phyloP scores from a whole-genome alignment of 2,113 vertebrate genomes.

The Toxostoma redivivum region DNA sequence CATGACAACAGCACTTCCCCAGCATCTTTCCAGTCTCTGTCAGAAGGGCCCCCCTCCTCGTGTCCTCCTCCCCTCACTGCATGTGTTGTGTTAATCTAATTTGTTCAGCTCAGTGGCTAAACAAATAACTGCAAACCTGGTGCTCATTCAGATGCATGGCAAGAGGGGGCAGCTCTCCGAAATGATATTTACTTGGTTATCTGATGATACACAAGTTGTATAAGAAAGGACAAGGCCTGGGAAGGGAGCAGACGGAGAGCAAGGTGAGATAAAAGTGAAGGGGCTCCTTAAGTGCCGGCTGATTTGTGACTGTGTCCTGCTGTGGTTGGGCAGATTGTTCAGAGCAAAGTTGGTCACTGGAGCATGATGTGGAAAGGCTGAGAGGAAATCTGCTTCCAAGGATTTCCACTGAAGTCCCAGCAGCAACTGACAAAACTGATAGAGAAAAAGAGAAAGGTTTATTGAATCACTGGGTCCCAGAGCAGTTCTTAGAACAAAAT shows the following conservation, averaged over 20 bases:
- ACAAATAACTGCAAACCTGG: slow-evolving; percentile 60
- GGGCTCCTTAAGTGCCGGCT: not conserved
- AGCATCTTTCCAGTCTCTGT: not conserved
- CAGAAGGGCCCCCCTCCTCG: not conserved
- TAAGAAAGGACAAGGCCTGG: not conserved
- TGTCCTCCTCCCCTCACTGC: slow-evolving; percentile 36
- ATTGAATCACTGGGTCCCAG: not conserved
- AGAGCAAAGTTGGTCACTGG: not conserved
- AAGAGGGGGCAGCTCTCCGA: not conserved
- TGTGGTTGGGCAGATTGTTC: not conserved
- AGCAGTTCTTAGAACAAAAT: not conserved
- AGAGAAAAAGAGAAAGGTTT: not conserved
- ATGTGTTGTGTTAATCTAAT: slow-evolving; percentile 67
- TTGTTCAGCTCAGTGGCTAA: slow-evolving; percentile 67
- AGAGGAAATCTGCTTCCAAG: not conserved
- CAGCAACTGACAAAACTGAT: not conserved
- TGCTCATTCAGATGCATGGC: slow-evolving; percentile 51
- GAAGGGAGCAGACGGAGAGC: not conserved
- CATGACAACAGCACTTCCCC: slow-evolving; percentile 23
- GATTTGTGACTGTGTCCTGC: not conserved
- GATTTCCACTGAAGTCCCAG: not conserved
- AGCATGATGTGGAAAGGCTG: not conserved
- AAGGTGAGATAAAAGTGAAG: slow-evolving; percentile 24
- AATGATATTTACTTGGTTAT: slow-evolving; percentile 52
- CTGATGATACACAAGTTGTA: not conserved